These are phyloP conservation scores for Phytoseiulus persimilis DNA, from an alignment of 2,888 invertebrate genomes.

Conservation along the genomic window DNA sequence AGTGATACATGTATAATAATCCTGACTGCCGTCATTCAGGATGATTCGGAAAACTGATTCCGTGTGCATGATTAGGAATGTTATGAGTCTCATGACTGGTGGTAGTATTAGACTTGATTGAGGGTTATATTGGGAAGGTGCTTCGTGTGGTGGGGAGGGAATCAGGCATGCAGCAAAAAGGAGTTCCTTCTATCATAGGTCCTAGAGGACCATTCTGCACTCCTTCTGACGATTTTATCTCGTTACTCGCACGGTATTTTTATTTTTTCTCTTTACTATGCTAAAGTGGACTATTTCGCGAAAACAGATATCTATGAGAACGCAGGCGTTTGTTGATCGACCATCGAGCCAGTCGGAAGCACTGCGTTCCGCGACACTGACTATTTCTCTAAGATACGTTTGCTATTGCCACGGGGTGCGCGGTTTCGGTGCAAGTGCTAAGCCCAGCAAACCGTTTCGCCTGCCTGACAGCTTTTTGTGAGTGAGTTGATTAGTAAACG, in stretches of 20 bases:
- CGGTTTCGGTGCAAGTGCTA: background rate
- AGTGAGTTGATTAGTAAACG: background rate
- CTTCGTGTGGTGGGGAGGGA: background rate
- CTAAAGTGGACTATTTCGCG: background rate
- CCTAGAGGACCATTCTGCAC: background rate
- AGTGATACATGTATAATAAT: background rate
- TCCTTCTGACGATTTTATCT: background rate
- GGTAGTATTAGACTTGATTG: background rate
- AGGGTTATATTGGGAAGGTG: background rate
- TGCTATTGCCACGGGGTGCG: background rate
- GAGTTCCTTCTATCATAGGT: background rate
- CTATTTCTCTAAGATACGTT: background rate
- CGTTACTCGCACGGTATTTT: background rate
- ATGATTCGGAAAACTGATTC: too few relatives aligned
- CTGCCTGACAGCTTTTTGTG: background rate
- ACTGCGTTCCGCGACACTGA: background rate
- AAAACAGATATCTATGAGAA: background rate
- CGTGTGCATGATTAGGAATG: background rate
- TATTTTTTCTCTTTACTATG: background rate
- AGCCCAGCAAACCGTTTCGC: background rate
- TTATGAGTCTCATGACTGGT: background rate
- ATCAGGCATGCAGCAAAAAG: background rate
- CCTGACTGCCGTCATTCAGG: too few relatives aligned
- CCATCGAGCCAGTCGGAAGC: too few relatives aligned
- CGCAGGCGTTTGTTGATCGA: background rate